phyloP scores from a whole-genome alignment of 2,113 vertebrate species.

The Lepus timidus region DNA sequence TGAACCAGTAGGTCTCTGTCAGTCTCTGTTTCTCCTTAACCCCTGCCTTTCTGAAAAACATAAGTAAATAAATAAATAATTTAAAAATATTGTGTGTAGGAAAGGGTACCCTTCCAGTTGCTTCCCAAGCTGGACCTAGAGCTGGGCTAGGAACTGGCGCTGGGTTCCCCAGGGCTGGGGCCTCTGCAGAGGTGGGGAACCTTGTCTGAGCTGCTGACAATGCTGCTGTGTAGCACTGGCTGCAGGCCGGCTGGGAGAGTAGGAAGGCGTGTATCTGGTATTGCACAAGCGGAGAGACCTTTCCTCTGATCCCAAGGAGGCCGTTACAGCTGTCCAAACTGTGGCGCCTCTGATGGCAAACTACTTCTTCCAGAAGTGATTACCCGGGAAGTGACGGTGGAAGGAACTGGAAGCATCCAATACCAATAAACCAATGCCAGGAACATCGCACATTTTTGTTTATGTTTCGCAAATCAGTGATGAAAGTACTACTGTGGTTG shows the following conservation, averaged over 20 bases:
- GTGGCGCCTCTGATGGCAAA: background rate
- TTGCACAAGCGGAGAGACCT: background rate
- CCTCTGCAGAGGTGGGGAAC: fast-evolving
- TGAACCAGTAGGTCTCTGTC: no score
- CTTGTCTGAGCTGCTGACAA: background rate
- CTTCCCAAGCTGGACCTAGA: background rate
- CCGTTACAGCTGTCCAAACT: background rate
- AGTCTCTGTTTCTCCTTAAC: no score
- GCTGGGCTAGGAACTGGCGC: fast-evolving
- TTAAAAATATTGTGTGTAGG: no score
- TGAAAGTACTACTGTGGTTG: background rate
- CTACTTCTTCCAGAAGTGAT: background rate
- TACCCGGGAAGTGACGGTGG: conserved; percentile 30
- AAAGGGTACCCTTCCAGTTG: background rate
- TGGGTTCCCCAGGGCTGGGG: fast-evolving
- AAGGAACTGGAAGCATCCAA: conserved; percentile 2
- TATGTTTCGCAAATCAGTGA: background rate
- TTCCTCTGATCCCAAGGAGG: background rate
- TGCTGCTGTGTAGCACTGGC: fast-evolving
- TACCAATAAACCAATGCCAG: conserved; percentile 7
- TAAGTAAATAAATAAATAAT: no score
- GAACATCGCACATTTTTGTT: background rate
- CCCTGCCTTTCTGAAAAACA: no score
- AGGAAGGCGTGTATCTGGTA: background rate
- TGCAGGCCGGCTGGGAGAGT: background rate